phyloP scores from a whole-genome alignment of 2,888 invertebrate species.

The Clostera curtula region DNA sequence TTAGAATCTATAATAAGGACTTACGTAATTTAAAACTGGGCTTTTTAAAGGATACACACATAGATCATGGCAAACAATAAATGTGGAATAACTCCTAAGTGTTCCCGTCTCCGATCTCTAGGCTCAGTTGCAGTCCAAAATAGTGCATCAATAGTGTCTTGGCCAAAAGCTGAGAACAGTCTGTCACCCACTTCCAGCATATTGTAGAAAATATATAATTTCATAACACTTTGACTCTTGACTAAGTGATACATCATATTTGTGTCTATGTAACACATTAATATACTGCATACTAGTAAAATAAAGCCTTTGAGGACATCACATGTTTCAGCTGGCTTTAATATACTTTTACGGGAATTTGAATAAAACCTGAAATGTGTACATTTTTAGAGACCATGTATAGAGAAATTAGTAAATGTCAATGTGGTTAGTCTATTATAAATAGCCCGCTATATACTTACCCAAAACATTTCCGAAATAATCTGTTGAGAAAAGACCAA shows the following conservation, averaged over 20 bases:
- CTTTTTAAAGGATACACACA: conserved; percentile 97
- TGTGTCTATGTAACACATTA: conserved; percentile 95
- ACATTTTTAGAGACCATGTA: no score
- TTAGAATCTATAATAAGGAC: no score
- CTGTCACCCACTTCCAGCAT: conserved; percentile 99
- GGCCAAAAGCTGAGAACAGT: conserved; percentile 96
- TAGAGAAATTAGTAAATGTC: no score
- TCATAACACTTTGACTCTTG: conserved; percentile 98
- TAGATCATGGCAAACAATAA: conserved; percentile 93
- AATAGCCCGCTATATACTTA: conserved; percentile 37
- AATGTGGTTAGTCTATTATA: background rate
- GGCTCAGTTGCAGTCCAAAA: conserved; percentile 99
- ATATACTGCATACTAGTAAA: conserved; percentile 85
- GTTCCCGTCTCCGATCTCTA: conserved; percentile 84
- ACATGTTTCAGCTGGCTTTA: conserved; percentile 94
- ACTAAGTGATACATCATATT: conserved; percentile 98
- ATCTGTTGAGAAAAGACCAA: conserved; percentile 84
- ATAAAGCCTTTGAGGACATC: conserved; percentile 96
- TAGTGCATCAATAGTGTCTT: conserved; percentile 97
- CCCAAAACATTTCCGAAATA: conserved; percentile 84
- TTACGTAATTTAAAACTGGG: no score
- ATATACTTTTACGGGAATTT: conserved; percentile 66
- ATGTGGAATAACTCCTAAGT: conserved; percentile 92
- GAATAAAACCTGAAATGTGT: conserved; percentile 52
- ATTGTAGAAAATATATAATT: conserved; percentile 99